phyloP scores from a whole-genome alignment of 2,113 vertebrate genomes.

The Siniperca chuatsi region DNA sequence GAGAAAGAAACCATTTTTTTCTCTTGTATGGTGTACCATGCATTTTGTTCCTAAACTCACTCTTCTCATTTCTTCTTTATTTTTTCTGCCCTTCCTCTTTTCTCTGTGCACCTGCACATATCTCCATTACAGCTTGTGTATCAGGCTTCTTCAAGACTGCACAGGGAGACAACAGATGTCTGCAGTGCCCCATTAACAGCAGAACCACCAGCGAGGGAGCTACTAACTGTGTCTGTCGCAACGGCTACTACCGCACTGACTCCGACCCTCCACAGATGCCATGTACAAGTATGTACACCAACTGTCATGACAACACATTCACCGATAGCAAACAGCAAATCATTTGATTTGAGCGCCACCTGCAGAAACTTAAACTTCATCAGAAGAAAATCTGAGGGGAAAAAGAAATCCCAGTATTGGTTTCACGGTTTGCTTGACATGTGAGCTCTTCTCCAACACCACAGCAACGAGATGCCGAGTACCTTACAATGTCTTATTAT shows the following conservation, averaged over 20 bases:
- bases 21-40: too few species aligned
- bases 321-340: neutral
- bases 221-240: conserved; percentile 92
- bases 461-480: neutral
- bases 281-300: conserved; percentile 89
- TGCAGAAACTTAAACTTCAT: neutral
- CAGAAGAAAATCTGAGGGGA: neutral
- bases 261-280: conserved; percentile 92
- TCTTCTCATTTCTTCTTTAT: neutral
- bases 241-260: conserved; percentile 90
- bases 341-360: neutral
- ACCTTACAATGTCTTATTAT: neutral
- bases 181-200: conserved; percentile 94
- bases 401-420: neutral
- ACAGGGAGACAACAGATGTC: conserved; percentile 91
- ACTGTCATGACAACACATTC: neutral
- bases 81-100: neutral
- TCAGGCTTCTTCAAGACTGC: conserved; percentile 92
- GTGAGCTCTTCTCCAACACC: neutral
- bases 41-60: neutral
- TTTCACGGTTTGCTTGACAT: neutral
- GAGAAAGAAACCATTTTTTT: too few species aligned
- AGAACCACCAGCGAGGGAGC: conserved; percentile 91
- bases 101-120: conserved; percentile 1
- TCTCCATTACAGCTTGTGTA: conserved; percentile 86